Conservation (phyloP, 2,797 vertebrate genomes). For the Chaetophractus vellerosus region DNA sequence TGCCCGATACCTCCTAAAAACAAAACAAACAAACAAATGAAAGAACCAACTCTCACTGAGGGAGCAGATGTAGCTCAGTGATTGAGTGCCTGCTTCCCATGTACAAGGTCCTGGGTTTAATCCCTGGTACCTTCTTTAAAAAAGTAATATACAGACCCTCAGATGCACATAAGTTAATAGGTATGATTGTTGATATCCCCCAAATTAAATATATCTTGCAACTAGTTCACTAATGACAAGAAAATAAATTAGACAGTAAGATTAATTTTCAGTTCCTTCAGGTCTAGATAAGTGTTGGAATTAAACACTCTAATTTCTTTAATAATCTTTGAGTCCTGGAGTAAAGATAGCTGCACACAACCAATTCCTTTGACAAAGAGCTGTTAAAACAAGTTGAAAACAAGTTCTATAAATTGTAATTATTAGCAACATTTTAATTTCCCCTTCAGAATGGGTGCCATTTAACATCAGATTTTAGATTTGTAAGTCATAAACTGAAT, state of each 20-base stretch:
- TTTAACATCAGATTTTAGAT: neutral
- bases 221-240: conserved; percentile 36
- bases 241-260: conserved; percentile 37
- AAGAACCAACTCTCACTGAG: too few relatives aligned
- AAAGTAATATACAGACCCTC: neutral
- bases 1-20: too few relatives aligned
- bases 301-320: conserved; percentile 46
- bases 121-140: neutral
- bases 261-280: conserved; percentile 52
- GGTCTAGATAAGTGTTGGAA: neutral
- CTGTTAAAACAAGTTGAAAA: conserved; percentile 14
- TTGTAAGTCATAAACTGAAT: conserved; percentile 6
- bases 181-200: neutral
- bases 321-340: neutral
- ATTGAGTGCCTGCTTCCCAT: too few relatives aligned
- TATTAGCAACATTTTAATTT: conserved; percentile 49
- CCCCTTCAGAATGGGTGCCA: neutral
- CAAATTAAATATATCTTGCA: conserved; percentile 53
- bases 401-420: neutral
- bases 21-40: too few relatives aligned
- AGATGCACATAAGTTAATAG: neutral
- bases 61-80: too few relatives aligned
- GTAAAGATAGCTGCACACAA: conserved; percentile 6
- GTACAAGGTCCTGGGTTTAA: too few relatives aligned
- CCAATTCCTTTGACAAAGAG: neutral